Conservation (phyloP, 35 echinoderm and acorn worm genomes). For the Apostichopus californicus region DNA sequence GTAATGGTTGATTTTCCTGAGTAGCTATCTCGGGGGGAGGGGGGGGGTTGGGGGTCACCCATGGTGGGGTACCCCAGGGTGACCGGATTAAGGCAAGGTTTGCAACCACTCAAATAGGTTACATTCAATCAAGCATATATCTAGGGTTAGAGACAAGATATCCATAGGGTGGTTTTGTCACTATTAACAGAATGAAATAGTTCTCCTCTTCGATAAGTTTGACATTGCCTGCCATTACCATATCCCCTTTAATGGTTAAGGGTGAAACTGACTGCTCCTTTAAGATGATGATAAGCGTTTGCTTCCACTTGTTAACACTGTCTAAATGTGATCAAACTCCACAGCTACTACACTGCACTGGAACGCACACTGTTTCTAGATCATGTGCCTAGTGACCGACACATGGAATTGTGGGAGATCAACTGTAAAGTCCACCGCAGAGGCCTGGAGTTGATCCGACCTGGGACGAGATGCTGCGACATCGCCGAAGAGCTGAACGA, state of each 20-base stretch:
- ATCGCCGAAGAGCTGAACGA: slow-evolving; percentile 86
- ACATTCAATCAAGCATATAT: too few relatives aligned
- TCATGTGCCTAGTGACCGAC: slow-evolving; percentile 71
- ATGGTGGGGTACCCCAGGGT: too few relatives aligned
- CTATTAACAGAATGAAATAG: too few relatives aligned
- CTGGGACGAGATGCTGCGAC: slow-evolving; percentile 80
- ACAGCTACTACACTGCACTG: slow-evolving; percentile 87
- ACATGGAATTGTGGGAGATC: slow-evolving; percentile 84
- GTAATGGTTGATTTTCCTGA: too few relatives aligned
- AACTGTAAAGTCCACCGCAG: slow-evolving; percentile 84
- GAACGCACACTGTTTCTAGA: slow-evolving; percentile 85
- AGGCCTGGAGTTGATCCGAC: slow-evolving; percentile 82
- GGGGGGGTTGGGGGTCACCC: neutral
- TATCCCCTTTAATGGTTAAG: too few relatives aligned
- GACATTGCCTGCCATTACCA: too few relatives aligned
- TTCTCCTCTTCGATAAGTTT: too few relatives aligned
- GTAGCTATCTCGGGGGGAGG: neutral
- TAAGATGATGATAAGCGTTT: too few relatives aligned
- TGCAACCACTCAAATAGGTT: neutral
- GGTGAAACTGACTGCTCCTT: too few relatives aligned
- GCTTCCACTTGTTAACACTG: too few relatives aligned
- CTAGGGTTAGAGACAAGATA: too few relatives aligned
- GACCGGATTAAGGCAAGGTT: neutral
- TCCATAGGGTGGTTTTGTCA: too few relatives aligned
- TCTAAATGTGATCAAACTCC: neutral